Evolutionary conservation across 2,113 vertebrate species (phyloP), one percentile per base, ranked within the genome.

Genomic region (Syngnathus typhle): DNA sequence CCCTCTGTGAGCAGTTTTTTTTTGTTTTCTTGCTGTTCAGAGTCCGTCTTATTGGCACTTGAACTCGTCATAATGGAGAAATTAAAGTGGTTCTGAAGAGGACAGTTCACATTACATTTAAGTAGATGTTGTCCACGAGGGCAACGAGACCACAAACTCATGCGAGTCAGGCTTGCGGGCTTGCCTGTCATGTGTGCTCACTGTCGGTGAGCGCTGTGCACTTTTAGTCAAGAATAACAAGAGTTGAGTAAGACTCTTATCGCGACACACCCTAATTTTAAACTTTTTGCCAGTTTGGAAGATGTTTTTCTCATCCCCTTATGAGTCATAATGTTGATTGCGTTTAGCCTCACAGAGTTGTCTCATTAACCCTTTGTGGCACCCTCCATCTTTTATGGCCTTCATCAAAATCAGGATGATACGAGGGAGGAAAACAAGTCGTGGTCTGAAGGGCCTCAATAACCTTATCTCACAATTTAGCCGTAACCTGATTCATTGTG

Each of bases 401-500:
- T 79, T 81, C 76, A 68, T 73, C 82, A 82, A 88, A 88, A 88
- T 78, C 69, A 71, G 81, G 76, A 85, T 81, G 83, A 86, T 89
- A 89, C 82, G 79, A 85, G 70, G 76, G 82, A 82, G 82, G 87
- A 88, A 87, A 89, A 88, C 84, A 90, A 88, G 80, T 77, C 80
- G 74, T 83, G 85, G 81, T 90, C 88, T 87, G 85, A 87, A 88
- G 89, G 89, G 88, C 89, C 80, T 89, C 86, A 88, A 89, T 92
- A 94, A 92, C 90, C 90, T 88, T 89, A 89, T 92, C 87, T 89
- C 90, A 91, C 86, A 91, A 92, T 93, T 93, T 93, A 91, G 91
- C 89, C 92, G 92, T 92, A 93, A 92, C 94, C 92, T 89, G 82
- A 94, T 95, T 97, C 94, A 94, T 94, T 96, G 96, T 95, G 94